A percentile compares a stretch with the other conserved stretches of the same genome.
Conservation (phyloP, 2,113 vertebrate species). For the Naja naja region DNA sequence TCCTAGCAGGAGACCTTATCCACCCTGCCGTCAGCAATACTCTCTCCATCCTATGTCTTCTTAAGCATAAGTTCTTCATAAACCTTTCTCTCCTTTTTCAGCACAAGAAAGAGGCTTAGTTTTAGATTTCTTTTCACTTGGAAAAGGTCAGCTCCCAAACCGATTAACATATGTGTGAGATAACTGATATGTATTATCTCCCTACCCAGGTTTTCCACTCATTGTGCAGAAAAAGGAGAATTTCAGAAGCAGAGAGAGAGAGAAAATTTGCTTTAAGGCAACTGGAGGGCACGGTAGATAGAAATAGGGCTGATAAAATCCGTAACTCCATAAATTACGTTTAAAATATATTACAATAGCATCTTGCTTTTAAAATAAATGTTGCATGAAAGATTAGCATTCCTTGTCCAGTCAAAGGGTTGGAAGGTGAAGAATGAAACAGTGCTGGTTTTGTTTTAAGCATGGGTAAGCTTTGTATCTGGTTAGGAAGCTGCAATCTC, state of each 20-base stretch:
- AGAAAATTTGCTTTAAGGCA: neutral
- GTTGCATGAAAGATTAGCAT: neutral
- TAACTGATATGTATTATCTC: neutral
- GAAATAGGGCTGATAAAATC: neutral
- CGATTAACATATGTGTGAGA: neutral
- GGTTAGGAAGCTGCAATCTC: neutral
- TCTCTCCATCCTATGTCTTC: neutral
- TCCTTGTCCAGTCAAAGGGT: neutral
- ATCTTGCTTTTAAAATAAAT: neutral
- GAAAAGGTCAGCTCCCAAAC: neutral
- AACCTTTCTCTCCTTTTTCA: neutral
- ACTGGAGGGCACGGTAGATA: neutral
- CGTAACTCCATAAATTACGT: neutral
- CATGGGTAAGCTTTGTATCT: neutral
- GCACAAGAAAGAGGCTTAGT: neutral
- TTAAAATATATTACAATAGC: neutral
- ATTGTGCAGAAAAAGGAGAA: neutral
- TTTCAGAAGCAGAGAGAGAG: neutral
- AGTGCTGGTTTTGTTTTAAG: neutral
- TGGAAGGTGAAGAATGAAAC: neutral
- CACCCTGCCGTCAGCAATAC: neutral
- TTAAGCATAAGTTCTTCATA: neutral
- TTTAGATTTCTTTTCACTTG: neutral
- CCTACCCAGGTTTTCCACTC: neutral
- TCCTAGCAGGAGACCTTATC: neutral